Evolutionary conservation across 23 tunicate species (phyloP).

Genomic region (Trididemnum miniatum): DNA sequence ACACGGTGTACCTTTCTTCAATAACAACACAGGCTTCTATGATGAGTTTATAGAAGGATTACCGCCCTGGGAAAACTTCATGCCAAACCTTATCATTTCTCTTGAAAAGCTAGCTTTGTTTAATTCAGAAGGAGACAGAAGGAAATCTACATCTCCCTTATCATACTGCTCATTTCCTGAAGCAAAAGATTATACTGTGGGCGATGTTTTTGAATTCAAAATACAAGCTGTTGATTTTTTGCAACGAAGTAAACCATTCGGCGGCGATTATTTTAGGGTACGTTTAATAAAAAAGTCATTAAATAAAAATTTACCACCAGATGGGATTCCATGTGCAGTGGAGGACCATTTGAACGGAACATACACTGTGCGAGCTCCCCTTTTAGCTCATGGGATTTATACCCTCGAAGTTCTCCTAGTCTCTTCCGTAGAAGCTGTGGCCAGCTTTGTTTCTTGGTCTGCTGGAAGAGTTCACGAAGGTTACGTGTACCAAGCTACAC

Average conservation of each 20-base stretch:
- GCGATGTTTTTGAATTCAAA: not conserved
- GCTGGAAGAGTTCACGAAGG: not conserved
- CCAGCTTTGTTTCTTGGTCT: not conserved
- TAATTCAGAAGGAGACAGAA: not conserved
- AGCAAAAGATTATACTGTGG: not conserved
- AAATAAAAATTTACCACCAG: not conserved
- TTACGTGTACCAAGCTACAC: not conserved
- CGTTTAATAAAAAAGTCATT: not conserved
- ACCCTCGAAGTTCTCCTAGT: not conserved
- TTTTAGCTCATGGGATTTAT: not conserved
- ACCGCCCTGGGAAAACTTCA: not conserved
- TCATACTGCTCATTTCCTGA: not conserved
- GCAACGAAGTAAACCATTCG: not conserved
- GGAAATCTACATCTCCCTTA: not conserved
- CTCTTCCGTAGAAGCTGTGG: not conserved
- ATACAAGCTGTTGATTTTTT: not conserved
- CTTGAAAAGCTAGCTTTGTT: too few species aligned
- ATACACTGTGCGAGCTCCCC: not conserved
- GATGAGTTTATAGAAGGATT: not conserved
- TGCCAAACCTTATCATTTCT: not conserved
- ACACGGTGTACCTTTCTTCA: conserved; percentile 19
- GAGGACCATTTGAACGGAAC: not conserved
- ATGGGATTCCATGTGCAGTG: not conserved
- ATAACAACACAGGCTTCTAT: too few species aligned
- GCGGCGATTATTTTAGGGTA: not conserved